Evolutionary conservation across 2,888 invertebrate genomes (phyloP), one percentile per base, ranked within the genome.

Genomic region (Zelleria hepariella): DNA sequence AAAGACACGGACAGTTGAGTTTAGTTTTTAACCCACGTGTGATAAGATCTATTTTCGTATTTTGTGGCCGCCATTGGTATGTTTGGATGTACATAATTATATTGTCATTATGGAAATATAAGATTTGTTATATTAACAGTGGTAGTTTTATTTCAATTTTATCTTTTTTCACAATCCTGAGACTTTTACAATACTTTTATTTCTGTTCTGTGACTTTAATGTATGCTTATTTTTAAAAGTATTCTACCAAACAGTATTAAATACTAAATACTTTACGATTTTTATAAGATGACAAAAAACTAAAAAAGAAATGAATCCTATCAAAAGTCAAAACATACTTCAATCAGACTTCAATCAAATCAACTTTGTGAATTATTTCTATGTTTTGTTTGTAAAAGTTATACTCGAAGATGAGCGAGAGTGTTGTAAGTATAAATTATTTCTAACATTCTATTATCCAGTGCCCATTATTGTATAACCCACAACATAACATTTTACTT

Each of bases 41-140:
- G 10, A 1, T n/a, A 5, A 42, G 32, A 15, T 42, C 15, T 42
- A 10, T 42, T 42, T 42, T 42, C 32, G 15, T 42, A 42, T 10
- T 42, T 42, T 42, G 32, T 15, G 32, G 10, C 32, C 10, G 32
- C 32, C 32, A 42, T 42, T 42, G 32, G 32, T 42, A 42, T 15
- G 32, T 42, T 42, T 10, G 32, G 32, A 42, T 42, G 6, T 32
- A 76, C 74, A 68, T 73, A 71, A 67, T 73, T 69, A 18, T 56
- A 63, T 62, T 61, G 68, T 72, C 64, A 68, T 71, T 57, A 72
- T 69, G 66, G 67, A 71, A 77, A 69, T 80, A 86, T 79, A 79
- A 74, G 75, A 73, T 79, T 86, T 86, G 84, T 86, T 85, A 85
- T 62, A 61, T 62, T 61, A 60, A 60, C 60, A 60, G 25, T 23